phyloP scores from a whole-genome alignment of 2,888 invertebrate species.

The Drosophila longiperda region DNA sequence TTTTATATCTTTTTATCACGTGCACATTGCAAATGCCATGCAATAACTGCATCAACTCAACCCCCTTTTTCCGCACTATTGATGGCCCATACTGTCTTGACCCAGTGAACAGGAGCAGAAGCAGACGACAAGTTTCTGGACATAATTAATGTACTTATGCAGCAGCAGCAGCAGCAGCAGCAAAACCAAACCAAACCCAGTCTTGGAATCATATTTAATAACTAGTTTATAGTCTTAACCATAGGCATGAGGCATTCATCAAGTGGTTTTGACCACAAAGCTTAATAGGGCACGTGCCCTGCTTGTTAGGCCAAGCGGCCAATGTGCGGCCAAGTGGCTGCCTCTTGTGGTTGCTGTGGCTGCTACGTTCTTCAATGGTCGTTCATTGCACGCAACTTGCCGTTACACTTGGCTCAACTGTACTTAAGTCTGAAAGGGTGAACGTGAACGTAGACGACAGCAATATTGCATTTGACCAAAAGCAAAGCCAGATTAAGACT shows the following conservation, averaged over 20 bases:
- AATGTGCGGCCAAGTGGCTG: constrained; percentile 43
- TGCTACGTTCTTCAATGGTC: constrained; percentile 46
- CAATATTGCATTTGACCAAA: constrained; percentile 21
- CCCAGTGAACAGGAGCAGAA: constrained; percentile 44
- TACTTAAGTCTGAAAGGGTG: constrained; percentile 33
- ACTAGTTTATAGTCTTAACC: constrained; percentile 49
- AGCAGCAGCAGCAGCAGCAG: constrained; percentile 26
- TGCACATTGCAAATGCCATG: not conserved
- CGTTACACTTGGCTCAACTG: constrained; percentile 69
- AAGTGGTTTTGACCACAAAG: constrained; percentile 63
- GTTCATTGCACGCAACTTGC: constrained; percentile 69
- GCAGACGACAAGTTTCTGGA: constrained; percentile 65
- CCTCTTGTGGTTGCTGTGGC: constrained; percentile 39
- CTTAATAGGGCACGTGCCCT: constrained; percentile 74
- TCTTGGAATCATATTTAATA: constrained; percentile 43
- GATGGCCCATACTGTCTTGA: constrained; percentile 47
- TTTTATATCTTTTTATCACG: not conserved
- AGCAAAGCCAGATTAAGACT: constrained; percentile 14
- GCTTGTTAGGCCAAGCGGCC: constrained; percentile 66
- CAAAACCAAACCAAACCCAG: constrained; percentile 14
- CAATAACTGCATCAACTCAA: not conserved
- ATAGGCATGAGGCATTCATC: constrained; percentile 48
- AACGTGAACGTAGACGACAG: constrained; percentile 5
- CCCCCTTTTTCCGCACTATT: not conserved
- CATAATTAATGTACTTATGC: constrained; percentile 73